A percentile compares a stretch with the other conserved stretches of the same genome.
These are phyloP conservation scores for Drosophila tsacasi DNA, from an alignment of 1,140 invertebrate species.

Conservation along the genomic window DNA sequence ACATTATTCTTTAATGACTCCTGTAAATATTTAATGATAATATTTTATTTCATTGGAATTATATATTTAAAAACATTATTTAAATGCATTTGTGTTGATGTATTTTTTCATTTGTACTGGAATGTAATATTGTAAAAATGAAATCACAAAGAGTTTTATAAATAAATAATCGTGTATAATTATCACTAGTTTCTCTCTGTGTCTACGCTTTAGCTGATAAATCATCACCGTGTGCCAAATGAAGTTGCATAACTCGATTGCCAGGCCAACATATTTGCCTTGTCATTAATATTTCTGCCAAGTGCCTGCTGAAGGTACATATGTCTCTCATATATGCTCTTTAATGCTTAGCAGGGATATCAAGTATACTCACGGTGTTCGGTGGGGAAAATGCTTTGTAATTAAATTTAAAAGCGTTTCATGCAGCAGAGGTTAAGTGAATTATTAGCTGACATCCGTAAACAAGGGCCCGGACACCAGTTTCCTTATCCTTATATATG, in stretches of 20 bases:
- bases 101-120: too few species aligned
- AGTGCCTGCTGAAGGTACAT: conserved; percentile 19
- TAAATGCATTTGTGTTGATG: too few species aligned
- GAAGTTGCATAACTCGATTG: conserved; percentile 59
- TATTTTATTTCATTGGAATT: too few species aligned
- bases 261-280: conserved; percentile 57
- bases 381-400: conserved; percentile 52
- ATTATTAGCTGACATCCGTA: conserved; percentile 59
- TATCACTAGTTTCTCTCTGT: not conserved
- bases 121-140: too few species aligned
- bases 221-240: conserved; percentile 48
- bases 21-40: too few species aligned
- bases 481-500: conserved; percentile 19
- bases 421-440: conserved; percentile 54
- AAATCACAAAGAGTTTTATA: not conserved
- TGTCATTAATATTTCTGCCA: conserved; percentile 66
- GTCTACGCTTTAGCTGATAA: conserved; percentile 26
- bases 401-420: conserved; percentile 72
- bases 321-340: conserved; percentile 7
- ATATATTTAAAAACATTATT: too few species aligned
- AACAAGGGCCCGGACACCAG: conserved; percentile 45
- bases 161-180: not conserved
- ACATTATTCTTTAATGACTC: too few species aligned
- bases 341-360: conserved; percentile 25
- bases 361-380: conserved; percentile 33